These are phyloP conservation scores for Drosophila flavopinicola DNA, from an alignment of 2,888 invertebrate genomes.

Conservation along the genomic window DNA sequence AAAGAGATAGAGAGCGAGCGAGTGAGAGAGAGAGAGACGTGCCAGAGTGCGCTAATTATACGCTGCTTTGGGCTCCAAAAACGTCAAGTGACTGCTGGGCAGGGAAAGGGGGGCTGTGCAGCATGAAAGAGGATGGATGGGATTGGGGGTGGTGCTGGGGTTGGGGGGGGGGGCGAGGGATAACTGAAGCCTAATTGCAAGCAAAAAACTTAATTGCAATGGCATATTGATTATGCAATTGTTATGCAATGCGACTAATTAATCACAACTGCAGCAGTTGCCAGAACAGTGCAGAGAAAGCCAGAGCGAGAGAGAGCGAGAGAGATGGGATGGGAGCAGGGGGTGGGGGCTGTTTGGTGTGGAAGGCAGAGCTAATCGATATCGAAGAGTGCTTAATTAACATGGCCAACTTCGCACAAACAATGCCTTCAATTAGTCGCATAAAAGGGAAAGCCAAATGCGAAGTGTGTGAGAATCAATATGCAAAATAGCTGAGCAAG, in stretches of 20 bases:
- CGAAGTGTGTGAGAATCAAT: not conserved
- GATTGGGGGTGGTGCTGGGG: no score
- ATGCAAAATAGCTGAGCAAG: no score
- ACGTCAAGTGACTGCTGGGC: conserved; percentile 18
- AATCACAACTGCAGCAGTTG: conserved; percentile 37
- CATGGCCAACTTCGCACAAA: conserved; percentile 63
- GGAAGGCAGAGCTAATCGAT: no score
- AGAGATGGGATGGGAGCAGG: not conserved
- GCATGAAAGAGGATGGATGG: no score
- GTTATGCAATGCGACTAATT: conserved; percentile 71
- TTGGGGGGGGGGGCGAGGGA: not conserved
- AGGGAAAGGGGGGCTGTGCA: no score
- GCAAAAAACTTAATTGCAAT: conserved; percentile 57
- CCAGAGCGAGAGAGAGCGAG: not conserved
- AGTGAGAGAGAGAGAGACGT: conserved; percentile 13
- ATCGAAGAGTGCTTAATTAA: no score
- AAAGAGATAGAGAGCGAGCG: not conserved
- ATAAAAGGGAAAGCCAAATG: no score
- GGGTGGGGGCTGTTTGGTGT: no score
- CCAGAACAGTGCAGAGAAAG: not conserved
- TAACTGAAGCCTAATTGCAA: conserved; percentile 43
- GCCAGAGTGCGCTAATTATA: conserved; percentile 56
- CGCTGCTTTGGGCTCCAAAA: conserved; percentile 40
- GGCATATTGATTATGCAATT: conserved; percentile 78
- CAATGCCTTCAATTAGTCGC: conserved; percentile 59